These are phyloP conservation scores for Halictus ligatus DNA, from an alignment of 2,888 invertebrate species.

Conservation along the genomic window DNA sequence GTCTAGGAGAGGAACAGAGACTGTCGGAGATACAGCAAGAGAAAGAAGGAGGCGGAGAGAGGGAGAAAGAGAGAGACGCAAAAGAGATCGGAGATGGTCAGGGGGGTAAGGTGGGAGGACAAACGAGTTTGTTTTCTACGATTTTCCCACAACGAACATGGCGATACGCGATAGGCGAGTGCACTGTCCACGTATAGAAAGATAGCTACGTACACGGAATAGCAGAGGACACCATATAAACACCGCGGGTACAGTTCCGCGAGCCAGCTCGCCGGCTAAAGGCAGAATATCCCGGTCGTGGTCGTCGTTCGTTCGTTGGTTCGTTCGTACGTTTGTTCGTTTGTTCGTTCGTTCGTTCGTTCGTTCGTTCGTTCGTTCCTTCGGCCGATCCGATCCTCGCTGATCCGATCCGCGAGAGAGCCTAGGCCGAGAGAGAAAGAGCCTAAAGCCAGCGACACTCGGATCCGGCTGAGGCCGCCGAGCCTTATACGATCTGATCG, in stretches of 20 bases:
- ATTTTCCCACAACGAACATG: conserved; percentile 82
- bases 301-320: conserved; percentile 4
- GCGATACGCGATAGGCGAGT: conserved; percentile 76
- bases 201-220: conserved; percentile 76
- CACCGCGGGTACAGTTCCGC: conserved; percentile 79
- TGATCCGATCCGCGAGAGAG: conserved; percentile 4
- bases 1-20: not conserved
- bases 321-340: not conserved
- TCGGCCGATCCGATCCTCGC: not conserved
- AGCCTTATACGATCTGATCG: conserved; percentile 80
- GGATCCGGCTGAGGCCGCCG: conserved; percentile 78
- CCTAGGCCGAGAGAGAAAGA: conserved; percentile 6
- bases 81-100: conserved; percentile 46
- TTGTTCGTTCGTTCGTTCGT: not conserved
- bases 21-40: too few species aligned
- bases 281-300: conserved; percentile 78
- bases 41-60: not conserved
- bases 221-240: conserved; percentile 83
- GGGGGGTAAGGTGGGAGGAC: conserved; percentile 54
- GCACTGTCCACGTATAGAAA: conserved; percentile 72
- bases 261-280: conserved; percentile 72
- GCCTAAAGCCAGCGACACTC: conserved; percentile 44
- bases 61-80: conserved; percentile 25
- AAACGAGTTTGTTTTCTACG: conserved; percentile 83
- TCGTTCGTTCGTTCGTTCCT: not conserved